Evolutionary conservation across 2,888 invertebrate species (phyloP).

Genomic region (Stenodera caucasica): DNA sequence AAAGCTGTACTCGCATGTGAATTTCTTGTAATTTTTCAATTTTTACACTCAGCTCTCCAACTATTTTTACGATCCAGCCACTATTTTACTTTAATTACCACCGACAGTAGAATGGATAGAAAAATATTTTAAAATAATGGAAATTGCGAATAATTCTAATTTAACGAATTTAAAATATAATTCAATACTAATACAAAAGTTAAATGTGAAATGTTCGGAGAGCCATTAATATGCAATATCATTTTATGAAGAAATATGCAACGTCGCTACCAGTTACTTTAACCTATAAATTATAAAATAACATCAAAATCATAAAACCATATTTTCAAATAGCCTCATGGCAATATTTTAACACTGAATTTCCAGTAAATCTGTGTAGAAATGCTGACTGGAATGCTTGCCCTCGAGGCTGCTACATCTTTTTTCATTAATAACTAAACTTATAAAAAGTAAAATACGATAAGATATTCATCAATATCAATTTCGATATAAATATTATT

Average conservation of each 20-base stretch:
- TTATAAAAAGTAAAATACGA: too few species aligned
- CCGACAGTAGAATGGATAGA: constrained; percentile 8
- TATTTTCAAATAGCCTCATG: constrained; percentile 37
- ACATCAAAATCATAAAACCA: constrained; percentile 40
- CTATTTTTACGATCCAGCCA: too few species aligned
- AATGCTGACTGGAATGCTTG: background rate
- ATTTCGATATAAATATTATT: background rate
- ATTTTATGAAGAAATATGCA: constrained; percentile 27
- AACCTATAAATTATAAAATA: constrained; percentile 36
- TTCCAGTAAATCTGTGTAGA: constrained; percentile 11
- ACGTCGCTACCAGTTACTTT: constrained; percentile 27
- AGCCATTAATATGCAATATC: constrained; percentile 24
- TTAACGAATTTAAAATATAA: constrained; percentile 14
- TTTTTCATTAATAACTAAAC: background rate
- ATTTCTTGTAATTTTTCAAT: too few species aligned
- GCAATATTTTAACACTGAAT: constrained; percentile 35
- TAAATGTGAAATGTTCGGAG: constrained; percentile 18
- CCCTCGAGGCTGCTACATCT: background rate
- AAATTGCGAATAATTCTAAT: background rate
- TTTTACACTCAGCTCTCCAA: too few species aligned
- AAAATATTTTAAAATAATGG: background rate
- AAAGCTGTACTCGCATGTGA: too few species aligned
- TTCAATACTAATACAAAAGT: constrained; percentile 18
- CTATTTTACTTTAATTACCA: too few species aligned
- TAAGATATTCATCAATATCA: too few species aligned